phyloP scores from a whole-genome alignment of 2,888 invertebrate genomes.

The Apodemia mormo region DNA sequence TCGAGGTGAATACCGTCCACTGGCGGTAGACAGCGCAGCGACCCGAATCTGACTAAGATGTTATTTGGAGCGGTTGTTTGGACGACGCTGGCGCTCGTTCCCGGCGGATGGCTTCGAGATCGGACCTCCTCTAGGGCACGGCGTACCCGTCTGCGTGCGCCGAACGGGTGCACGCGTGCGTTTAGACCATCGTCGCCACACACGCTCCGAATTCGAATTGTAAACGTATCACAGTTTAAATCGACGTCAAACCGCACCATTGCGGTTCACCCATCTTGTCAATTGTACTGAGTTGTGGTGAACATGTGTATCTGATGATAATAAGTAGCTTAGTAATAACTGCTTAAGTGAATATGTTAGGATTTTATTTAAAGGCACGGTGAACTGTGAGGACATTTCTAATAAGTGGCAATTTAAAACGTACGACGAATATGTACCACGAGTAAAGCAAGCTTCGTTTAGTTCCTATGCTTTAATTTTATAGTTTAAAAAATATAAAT shows the following conservation, averaged over 20 bases:
- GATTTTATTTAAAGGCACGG: slow-evolving; percentile 41
- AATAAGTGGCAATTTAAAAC: slow-evolving; percentile 50
- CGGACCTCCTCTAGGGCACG: slow-evolving; percentile 58
- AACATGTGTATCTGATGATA: slow-evolving; percentile 50
- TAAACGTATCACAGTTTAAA: slow-evolving; percentile 44
- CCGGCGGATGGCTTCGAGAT: slow-evolving; percentile 68
- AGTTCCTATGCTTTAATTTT: slow-evolving; percentile 66
- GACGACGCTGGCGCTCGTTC: slow-evolving; percentile 80
- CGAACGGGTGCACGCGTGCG: slow-evolving; percentile 62
- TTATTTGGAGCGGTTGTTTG: slow-evolving; percentile 87
- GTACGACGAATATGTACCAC: slow-evolving; percentile 49
- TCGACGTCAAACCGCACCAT: slow-evolving; percentile 23
- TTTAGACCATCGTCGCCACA: slow-evolving; percentile 73
- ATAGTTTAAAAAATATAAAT: slow-evolving; percentile 1
- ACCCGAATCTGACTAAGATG: slow-evolving; percentile 88
- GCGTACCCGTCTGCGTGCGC: slow-evolving; percentile 45
- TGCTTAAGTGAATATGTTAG: slow-evolving; percentile 41
- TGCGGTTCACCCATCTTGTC: slow-evolving; percentile 44
- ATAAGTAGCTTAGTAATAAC: slow-evolving; percentile 48
- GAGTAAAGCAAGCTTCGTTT: slow-evolving; percentile 75
- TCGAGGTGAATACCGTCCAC: slow-evolving; percentile 74
- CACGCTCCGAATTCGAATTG: slow-evolving; percentile 78
- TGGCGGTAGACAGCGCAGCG: slow-evolving; percentile 77
- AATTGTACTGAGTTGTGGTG: slow-evolving; percentile 54
- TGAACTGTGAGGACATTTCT: slow-evolving; percentile 47